These are phyloP conservation scores for Drosophila sproati DNA, from an alignment of 1,140 invertebrate genomes.

Conservation along the genomic window DNA sequence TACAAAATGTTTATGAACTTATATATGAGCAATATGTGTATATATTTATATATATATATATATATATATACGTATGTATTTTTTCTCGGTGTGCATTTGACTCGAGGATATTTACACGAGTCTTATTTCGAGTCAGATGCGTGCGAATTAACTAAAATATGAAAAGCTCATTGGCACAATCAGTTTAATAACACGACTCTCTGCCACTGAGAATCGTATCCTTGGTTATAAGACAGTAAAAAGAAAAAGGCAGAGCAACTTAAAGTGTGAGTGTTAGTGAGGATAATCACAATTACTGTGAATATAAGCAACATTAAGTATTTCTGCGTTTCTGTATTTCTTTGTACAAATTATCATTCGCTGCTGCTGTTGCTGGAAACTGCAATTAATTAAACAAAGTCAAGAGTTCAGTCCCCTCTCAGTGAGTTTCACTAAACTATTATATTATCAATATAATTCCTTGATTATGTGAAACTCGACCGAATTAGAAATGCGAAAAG, in stretches of 20 bases:
- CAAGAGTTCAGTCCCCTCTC: conserved; percentile 25
- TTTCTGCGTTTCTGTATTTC: conserved; percentile 14
- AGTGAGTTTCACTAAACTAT: no score
- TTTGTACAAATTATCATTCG: neutral
- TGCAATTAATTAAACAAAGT: conserved; percentile 45
- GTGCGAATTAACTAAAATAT: conserved; percentile 11
- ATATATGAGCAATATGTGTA: no score
- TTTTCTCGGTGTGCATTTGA: no score
- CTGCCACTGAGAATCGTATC: neutral
- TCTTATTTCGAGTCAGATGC: conserved; percentile 1
- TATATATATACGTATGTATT: no score
- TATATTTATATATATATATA: no score
- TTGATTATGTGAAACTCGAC: neutral
- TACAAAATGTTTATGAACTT: no score
- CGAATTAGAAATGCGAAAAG: neutral
- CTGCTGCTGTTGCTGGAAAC: neutral
- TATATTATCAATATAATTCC: neutral
- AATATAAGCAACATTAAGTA: conserved; percentile 30
- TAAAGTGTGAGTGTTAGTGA: neutral
- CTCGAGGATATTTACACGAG: neutral
- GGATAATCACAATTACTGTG: conserved; percentile 33
- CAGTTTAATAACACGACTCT: conserved; percentile 34
- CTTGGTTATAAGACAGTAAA: neutral
- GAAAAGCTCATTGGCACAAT: conserved; percentile 45
- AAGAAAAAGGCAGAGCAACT: neutral